Evolutionary conservation across 2,797 vertebrate species (phyloP).

Genomic region (Gephyroberyx darwinii): DNA sequence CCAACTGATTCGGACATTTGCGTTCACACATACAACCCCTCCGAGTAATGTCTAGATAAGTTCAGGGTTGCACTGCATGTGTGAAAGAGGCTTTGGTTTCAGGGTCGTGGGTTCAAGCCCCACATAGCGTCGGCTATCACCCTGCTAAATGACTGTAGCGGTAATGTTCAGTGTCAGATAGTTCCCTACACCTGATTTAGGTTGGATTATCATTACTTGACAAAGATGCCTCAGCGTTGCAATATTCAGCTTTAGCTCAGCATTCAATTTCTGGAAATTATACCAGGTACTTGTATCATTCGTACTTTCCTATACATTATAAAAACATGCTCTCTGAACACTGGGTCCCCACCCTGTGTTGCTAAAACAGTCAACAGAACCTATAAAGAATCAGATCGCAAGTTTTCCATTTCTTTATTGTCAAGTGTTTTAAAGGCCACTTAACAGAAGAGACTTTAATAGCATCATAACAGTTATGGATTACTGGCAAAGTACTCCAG

Average conservation of each 20-base stretch:
- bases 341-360: conserved; percentile 1
- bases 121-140: no score
- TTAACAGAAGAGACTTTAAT: conserved; percentile 59
- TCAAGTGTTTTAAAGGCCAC: conserved; percentile 63
- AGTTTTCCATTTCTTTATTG: conserved; percentile 51
- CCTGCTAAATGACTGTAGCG: no score
- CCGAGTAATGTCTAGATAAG: no score
- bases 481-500: conserved; percentile 70
- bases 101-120: no score
- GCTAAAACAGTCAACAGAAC: conserved; percentile 26
- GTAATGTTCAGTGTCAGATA: no score
- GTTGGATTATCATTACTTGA: conserved; percentile 1
- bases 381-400: conserved; percentile 41
- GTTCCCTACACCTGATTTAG: no score
- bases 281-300: no score
- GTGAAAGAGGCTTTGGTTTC: no score
- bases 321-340: conserved; percentile 12
- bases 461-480: conserved; percentile 66
- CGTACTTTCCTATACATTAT: background rate
- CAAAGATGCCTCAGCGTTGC: background rate
- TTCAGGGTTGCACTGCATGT: no score
- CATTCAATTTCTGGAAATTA: conserved; percentile 10
- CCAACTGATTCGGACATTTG: no score
- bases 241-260: conserved; percentile 8
- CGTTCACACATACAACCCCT: no score